These are phyloP conservation scores for Siphamia tubifer DNA, from an alignment of 2,113 vertebrate genomes.

Conservation along the genomic window DNA sequence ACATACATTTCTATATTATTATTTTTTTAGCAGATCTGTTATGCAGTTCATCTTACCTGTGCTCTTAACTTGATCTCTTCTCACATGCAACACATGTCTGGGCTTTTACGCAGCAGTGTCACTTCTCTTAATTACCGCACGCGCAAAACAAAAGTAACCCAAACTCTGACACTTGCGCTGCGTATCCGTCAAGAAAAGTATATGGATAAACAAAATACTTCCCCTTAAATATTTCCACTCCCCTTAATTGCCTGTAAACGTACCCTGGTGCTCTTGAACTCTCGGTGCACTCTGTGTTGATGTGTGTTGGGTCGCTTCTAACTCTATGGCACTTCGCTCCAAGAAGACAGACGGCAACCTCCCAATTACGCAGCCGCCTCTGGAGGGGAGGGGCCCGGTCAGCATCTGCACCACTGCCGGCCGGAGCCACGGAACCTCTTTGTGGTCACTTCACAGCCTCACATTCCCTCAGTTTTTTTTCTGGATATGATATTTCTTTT, in stretches of 20 bases:
- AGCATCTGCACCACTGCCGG: conserved; percentile 43
- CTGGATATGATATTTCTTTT: not conserved
- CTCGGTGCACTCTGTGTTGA: conserved; percentile 15
- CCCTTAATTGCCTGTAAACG: conserved; percentile 15
- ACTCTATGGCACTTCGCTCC: conserved; percentile 27
- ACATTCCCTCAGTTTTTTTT: too few relatives aligned
- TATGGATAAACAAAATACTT: conserved; percentile 16
- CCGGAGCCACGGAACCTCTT: not conserved
- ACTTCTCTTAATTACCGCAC: conserved; percentile 1
- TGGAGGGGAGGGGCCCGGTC: conserved; percentile 40
- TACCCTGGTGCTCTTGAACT: conserved; percentile 46
- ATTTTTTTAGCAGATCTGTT: too few relatives aligned
- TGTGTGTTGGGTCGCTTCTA: conserved; percentile 27
- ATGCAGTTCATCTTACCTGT: conserved; percentile 60
- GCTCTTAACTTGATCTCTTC: not conserved
- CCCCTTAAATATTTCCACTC: conserved; percentile 43
- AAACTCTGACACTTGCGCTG: conserved; percentile 14
- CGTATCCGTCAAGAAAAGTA: not conserved
- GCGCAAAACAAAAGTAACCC: not conserved
- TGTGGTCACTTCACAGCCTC: not conserved
- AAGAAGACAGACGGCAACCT: conserved; percentile 43
- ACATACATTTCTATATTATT: too few relatives aligned
- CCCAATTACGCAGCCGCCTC: conserved; percentile 28
- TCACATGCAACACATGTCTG: conserved; percentile 18
- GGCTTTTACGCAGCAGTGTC: not conserved